These are phyloP conservation scores for Argyrosomus japonicus DNA, from an alignment of 2,113 vertebrate genomes.

Conservation along the genomic window DNA sequence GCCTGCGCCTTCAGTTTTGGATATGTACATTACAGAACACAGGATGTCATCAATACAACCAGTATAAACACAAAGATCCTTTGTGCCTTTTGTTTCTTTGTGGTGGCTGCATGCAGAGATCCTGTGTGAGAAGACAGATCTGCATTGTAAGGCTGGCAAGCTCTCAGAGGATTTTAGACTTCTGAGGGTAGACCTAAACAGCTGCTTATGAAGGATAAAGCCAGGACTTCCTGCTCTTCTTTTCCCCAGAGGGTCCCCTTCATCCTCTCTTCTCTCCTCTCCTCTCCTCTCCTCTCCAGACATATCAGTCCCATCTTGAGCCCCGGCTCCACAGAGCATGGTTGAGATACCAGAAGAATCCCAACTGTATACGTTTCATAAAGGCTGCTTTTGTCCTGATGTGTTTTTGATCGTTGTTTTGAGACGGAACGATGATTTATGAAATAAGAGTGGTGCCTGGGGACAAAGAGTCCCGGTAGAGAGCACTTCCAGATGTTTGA, in stretches of 20 bases:
- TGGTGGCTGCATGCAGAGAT: conserved; percentile 49
- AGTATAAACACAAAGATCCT: conserved; percentile 61
- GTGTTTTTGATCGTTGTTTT: conserved; percentile 70
- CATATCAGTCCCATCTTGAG: conserved; percentile 60
- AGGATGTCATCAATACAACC: conserved; percentile 63
- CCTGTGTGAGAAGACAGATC: conserved; percentile 61
- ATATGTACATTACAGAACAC: conserved; percentile 26
- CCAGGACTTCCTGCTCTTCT: conserved; percentile 72
- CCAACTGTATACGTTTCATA: conserved; percentile 48
- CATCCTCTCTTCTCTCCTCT: conserved; percentile 35
- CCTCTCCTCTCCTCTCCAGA: conserved; percentile 41
- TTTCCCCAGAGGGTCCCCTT: conserved; percentile 44
- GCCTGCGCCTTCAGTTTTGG: neutral
- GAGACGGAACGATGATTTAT: conserved; percentile 72
- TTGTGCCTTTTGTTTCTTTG: conserved; percentile 54
- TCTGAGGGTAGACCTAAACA: conserved; percentile 67
- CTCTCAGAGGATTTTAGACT: conserved; percentile 68
- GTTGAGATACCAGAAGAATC: conserved; percentile 65
- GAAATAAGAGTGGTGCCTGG: conserved; percentile 64
- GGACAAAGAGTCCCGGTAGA: conserved; percentile 48
- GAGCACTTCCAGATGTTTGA: conserved; percentile 82
- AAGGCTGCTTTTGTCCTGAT: conserved; percentile 68
- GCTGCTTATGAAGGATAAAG: conserved; percentile 75
- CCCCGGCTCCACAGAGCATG: conserved; percentile 30
- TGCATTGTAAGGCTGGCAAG: conserved; percentile 54